These are phyloP conservation scores for Caenorhabditis latens DNA, from an alignment of 1,140 invertebrate species.

Conservation along the genomic window DNA sequence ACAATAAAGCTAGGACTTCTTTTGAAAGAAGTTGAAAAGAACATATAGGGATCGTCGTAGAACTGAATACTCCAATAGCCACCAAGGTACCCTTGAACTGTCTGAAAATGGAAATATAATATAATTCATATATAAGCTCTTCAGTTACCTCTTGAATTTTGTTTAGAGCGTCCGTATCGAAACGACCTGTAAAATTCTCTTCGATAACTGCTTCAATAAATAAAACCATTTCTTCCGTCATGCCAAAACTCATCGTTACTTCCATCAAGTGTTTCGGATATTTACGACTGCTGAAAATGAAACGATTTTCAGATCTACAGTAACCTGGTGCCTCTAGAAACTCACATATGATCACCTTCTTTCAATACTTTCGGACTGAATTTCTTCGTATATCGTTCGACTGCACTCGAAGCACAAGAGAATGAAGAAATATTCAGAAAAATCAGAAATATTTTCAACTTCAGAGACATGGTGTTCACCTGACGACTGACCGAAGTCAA, in stretches of 20 bases:
- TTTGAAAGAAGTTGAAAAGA: conserved; percentile 44
- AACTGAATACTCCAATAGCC: conserved; percentile 47
- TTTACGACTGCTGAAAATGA: conserved; percentile 47
- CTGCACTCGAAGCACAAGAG: not conserved
- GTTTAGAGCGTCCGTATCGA: not conserved
- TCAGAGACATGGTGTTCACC: conserved; percentile 11
- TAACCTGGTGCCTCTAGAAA: not conserved
- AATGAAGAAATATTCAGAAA: conserved; percentile 12
- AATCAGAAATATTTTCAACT: not conserved
- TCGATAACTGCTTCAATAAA: conserved; percentile 46
- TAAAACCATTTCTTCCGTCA: conserved; percentile 20
- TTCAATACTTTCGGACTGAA: not conserved
- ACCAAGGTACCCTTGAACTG: conserved; percentile 26
- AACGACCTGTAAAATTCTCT: conserved; percentile 34
- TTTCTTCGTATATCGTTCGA: not conserved
- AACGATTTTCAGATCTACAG: not conserved
- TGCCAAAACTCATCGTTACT: conserved; percentile 33
- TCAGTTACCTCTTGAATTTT: conserved; percentile 50
- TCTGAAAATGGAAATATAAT: not conserved
- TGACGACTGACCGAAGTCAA: conserved; percentile 6
- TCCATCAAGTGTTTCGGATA: conserved; percentile 52
- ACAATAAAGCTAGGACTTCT: conserved; percentile 56
- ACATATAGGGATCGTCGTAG: conserved; percentile 61
- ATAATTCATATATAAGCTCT: not conserved
- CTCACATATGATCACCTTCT: conserved; percentile 25